These are phyloP conservation scores for Drosophila neotestacea DNA, from an alignment of 2,888 invertebrate genomes.

Conservation along the genomic window DNA sequence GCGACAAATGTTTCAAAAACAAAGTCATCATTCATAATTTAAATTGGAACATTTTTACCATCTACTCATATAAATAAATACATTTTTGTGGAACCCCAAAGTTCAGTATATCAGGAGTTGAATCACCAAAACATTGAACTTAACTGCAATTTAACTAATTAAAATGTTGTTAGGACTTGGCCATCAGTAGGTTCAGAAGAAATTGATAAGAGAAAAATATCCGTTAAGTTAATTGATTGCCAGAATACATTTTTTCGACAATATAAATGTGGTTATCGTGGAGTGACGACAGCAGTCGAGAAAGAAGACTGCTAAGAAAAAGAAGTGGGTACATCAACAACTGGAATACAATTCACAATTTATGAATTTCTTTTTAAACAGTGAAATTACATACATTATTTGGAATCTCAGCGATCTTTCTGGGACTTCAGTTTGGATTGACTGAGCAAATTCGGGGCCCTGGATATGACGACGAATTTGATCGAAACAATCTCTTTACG, in stretches of 20 bases:
- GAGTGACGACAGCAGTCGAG: constrained; percentile 19
- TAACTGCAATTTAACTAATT: constrained; percentile 33
- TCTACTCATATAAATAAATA: neutral
- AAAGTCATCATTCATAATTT: neutral
- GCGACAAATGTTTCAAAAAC: constrained; percentile 60
- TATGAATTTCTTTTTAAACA: constrained; percentile 5
- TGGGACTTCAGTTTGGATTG: constrained; percentile 11
- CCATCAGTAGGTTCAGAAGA: neutral
- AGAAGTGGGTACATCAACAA: constrained; percentile 31
- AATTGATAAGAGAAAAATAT: constrained; percentile 30
- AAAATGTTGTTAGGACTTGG: constrained; percentile 23
- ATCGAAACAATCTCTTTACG: constrained; percentile 11
- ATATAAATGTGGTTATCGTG: constrained; percentile 32
- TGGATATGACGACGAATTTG: neutral
- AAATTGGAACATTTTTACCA: neutral
- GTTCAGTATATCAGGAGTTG: neutral
- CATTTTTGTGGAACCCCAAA: neutral
- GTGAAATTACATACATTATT: constrained; percentile 28
- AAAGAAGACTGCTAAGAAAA: neutral
- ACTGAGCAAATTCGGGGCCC: neutral
- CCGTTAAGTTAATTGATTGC: constrained; percentile 16
- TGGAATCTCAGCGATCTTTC: neutral
- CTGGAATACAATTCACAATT: neutral
- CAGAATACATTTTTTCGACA: neutral
- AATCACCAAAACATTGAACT: constrained; percentile 5